Conservation (phyloP, 2,888 invertebrate genomes). For the Chalcis sispes region DNA sequence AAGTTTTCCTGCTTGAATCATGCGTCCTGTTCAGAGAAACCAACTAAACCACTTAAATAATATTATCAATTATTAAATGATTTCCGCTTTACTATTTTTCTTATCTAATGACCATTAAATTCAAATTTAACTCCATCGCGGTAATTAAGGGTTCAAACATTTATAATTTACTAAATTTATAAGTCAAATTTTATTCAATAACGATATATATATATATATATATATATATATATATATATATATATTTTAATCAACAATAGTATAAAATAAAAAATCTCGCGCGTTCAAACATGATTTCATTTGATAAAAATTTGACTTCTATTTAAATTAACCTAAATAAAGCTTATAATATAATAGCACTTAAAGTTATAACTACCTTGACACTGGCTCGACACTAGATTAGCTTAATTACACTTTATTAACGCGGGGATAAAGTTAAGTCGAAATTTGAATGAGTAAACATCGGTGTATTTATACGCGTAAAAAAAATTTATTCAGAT, state of each 20-base stretch:
- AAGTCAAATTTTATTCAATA: too few species aligned
- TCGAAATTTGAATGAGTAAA: too few species aligned
- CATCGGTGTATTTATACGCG: too few species aligned
- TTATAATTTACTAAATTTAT: too few species aligned
- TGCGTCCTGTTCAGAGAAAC: conserved; percentile 27
- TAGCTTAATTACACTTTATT: conserved; percentile 18
- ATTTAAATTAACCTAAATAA: background rate
- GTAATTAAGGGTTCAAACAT: background rate
- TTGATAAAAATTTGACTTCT: too few species aligned
- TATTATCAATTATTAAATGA: conserved; percentile 8
- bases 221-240: too few species aligned
- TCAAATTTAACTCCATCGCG: background rate
- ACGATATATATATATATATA: too few species aligned
- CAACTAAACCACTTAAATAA: conserved; percentile 1
- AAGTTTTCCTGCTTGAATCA: conserved; percentile 39
- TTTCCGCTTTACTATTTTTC: conserved; percentile 38
- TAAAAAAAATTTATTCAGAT: too few species aligned
- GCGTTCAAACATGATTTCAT: too few species aligned
- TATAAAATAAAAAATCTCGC: too few species aligned
- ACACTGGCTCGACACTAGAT: conserved; percentile 14
- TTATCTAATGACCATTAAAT: conserved; percentile 27
- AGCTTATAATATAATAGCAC: background rate
- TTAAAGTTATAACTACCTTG: conserved; percentile 7
- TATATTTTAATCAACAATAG: too few species aligned
- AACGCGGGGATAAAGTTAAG: background rate